phyloP scores from a whole-genome alignment of 2,888 invertebrate genomes.

The Morpho deidamia region DNA sequence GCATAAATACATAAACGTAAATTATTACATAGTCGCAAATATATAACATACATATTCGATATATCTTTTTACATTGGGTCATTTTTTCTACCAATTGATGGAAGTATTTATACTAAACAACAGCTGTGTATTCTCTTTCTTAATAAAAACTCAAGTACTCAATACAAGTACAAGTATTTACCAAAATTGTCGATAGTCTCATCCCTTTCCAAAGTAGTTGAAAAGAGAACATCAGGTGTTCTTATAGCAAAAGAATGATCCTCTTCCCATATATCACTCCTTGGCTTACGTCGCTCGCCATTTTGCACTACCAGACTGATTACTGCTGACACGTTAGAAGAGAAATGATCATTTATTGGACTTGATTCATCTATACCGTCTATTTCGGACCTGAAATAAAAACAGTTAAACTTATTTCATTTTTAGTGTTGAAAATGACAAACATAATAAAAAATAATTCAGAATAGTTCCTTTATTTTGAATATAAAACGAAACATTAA shows the following conservation, averaged over 20 bases:
- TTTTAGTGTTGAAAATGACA: too few species aligned
- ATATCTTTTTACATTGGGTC: too few species aligned
- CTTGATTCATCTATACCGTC: slow-evolving; percentile 86
- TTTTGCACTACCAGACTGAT: slow-evolving; percentile 86
- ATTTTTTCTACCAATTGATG: too few species aligned
- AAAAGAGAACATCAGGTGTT: slow-evolving; percentile 81
- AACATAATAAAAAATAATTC: too few species aligned
- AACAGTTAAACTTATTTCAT: too few species aligned
- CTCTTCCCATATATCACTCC: slow-evolving; percentile 87
- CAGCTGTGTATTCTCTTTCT: too few species aligned
- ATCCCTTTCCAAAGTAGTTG: slow-evolving; percentile 87
- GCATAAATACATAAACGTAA: slow-evolving; percentile 30
- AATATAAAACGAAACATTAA: too few species aligned
- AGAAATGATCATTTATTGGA: slow-evolving; percentile 82
- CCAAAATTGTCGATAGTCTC: slow-evolving; percentile 92
- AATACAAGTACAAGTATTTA: slow-evolving; percentile 56
- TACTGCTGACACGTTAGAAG: slow-evolving; percentile 82
- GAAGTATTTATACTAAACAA: too few species aligned
- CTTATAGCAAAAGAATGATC: slow-evolving; percentile 76
- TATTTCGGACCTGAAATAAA: slow-evolving; percentile 80
- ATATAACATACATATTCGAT: not conserved
- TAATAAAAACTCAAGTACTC: too few species aligned
- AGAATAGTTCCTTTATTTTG: too few species aligned
- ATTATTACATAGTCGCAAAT: slow-evolving; percentile 3
- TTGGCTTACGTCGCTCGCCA: slow-evolving; percentile 81